Evolutionary conservation across 1,140 invertebrate genomes (phyloP), one percentile per base, ranked within the genome.

Genomic region (Piezodorus guildinii): DNA sequence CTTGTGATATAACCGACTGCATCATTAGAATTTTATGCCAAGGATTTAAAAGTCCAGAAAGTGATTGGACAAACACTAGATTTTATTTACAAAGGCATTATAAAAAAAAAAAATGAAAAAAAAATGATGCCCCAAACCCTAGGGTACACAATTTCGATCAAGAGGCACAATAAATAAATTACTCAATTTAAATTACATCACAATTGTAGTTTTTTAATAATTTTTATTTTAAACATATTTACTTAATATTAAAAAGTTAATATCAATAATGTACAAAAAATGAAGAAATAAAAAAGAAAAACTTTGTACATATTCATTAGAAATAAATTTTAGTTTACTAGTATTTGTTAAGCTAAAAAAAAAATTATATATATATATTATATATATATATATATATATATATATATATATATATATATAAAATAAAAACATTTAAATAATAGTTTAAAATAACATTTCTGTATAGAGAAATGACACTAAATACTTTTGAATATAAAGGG

Each of bases 121-220:
- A 39, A 39, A 39, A 39, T 39, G 34, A 39, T 39, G 34, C 34
- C 34, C 34, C 34, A 39, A 39, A 39, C 34, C 34, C 34, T 39
- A 39, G 34, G 34, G 46, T 49, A 49, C 46, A 49, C 21, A 49
- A 49, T 21, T 19, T 19, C 5, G 46, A 49, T 21, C n/a, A 49
- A 17, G 46, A 49, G 46, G 46, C 46, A 49, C 46, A 49, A 49
- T 49, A n/a, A 21, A 30, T 30, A 49, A 49, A 49, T 17, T 49
- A 49, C 6, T 21, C 34, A 39, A 39, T 19, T 49, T 17, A 21
- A 21, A 49, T 49, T 49, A 49, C n/a, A 19, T 19, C 21, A 19
- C 46, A 19, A 49, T 49, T 49, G 21, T 19, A 21, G 5, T 49
- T 21, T 19, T 21, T 19, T 21, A 49, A 49, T 49, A 17, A 19